Percentiles rank a stretch among this genome's conserved stretches.
These are phyloP conservation scores for Sigmodon hispidus DNA, from an alignment of 2,113 vertebrate species.

Conservation along the genomic window DNA sequence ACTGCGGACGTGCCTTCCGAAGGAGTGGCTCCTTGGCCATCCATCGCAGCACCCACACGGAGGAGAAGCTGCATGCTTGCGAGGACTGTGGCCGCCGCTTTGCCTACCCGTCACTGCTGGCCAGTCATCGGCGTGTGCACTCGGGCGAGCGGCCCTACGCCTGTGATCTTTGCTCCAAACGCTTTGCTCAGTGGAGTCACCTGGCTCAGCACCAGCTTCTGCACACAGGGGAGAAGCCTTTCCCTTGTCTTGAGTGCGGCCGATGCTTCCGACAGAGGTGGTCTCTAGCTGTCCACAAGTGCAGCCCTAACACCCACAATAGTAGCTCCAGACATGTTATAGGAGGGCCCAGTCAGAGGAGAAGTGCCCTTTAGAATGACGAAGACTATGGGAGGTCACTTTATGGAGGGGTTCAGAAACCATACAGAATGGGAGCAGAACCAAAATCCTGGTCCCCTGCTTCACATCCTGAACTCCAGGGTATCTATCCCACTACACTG, in stretches of 20 bases:
- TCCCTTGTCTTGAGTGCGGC: constrained; percentile 72
- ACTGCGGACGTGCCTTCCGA: constrained; percentile 83
- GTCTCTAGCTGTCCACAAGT: constrained; percentile 76
- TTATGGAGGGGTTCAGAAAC: not conserved
- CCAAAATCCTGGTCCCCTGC: not conserved
- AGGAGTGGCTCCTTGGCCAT: constrained; percentile 71
- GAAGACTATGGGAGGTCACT: not conserved
- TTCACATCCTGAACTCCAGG: not conserved
- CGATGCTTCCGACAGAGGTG: constrained; percentile 81
- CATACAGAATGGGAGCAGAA: not conserved
- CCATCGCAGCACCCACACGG: constrained; percentile 75
- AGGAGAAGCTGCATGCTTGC: constrained; percentile 80
- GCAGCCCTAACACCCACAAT: constrained; percentile 47
- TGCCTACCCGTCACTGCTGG: constrained; percentile 76
- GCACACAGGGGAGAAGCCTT: constrained; percentile 80
- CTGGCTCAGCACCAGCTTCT: constrained; percentile 81
- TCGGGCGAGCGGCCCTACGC: constrained; percentile 73
- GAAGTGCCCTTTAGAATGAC: not conserved
- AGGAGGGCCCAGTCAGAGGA: constrained; percentile 35
- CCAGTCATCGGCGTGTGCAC: constrained; percentile 80
- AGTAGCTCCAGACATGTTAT: constrained; percentile 24
- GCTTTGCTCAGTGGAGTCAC: constrained; percentile 82
- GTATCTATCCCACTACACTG: not conserved
- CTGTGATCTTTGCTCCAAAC: constrained; percentile 83
- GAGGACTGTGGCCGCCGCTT: constrained; percentile 81